Evolutionary conservation across 1,140 invertebrate species (phyloP).

Genomic region (Cephus cinctus): DNA sequence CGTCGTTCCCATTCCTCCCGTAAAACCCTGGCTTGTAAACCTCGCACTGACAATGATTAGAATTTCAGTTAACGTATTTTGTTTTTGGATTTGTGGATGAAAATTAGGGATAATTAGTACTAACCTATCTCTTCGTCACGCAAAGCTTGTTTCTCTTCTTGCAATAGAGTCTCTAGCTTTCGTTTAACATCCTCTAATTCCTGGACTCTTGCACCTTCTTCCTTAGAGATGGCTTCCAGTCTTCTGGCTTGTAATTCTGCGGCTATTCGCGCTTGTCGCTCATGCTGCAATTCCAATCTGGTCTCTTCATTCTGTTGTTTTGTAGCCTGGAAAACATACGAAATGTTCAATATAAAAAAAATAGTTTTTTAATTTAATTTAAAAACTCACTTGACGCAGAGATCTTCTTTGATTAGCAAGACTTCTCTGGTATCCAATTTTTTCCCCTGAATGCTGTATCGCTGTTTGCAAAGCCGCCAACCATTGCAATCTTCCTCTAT

Average conservation of each 20-base stretch:
- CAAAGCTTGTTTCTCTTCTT: constrained; percentile 80
- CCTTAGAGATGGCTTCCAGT: constrained; percentile 66
- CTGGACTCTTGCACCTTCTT: constrained; percentile 69
- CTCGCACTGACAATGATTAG: constrained; percentile 33
- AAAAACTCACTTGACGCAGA: constrained; percentile 58
- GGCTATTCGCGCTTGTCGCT: constrained; percentile 66
- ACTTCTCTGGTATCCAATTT: constrained; percentile 66
- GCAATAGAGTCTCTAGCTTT: constrained; percentile 67
- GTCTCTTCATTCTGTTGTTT: constrained; percentile 60
- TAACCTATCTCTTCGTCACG: constrained; percentile 77
- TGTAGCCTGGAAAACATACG: constrained; percentile 40
- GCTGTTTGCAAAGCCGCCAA: constrained; percentile 69
- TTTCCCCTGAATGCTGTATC: constrained; percentile 64
- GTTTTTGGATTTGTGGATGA: too few relatives aligned
- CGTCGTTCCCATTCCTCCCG: constrained; percentile 81
- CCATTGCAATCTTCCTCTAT: constrained; percentile 73
- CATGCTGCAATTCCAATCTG: constrained; percentile 61
- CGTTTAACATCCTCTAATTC: constrained; percentile 69
- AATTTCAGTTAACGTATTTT: too few relatives aligned
- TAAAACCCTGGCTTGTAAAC: constrained; percentile 62
- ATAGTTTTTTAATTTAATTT: background rate
- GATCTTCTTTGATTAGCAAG: constrained; percentile 58
- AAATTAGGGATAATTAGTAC: constrained; percentile 6
- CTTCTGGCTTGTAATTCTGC: constrained; percentile 66
- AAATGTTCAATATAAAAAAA: constrained; percentile 7